phyloP scores from a whole-genome alignment of 2,888 invertebrate species.

The Urechis unicinctus region DNA sequence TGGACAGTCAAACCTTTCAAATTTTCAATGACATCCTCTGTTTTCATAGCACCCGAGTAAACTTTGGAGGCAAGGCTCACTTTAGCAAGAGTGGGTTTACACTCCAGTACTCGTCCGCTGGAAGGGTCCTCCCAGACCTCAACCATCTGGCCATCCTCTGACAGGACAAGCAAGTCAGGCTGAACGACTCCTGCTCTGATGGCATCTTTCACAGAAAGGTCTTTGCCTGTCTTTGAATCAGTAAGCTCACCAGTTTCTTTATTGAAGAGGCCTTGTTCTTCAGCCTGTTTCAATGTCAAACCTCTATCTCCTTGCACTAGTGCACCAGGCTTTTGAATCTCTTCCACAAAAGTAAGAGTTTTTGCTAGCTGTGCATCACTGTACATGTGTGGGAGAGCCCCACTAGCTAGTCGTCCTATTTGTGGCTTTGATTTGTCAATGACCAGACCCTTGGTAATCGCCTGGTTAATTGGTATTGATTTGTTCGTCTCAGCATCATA shows the following conservation, averaged over 20 bases:
- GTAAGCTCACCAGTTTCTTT: constrained; percentile 66
- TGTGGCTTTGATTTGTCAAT: constrained; percentile 9
- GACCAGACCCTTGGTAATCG: constrained; percentile 15
- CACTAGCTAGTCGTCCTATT: constrained; percentile 32
- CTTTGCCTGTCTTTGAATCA: constrained; percentile 61
- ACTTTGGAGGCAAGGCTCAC: no score
- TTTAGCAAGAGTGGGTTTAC: no score
- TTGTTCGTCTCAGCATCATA: constrained; percentile 74
- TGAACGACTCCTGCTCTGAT: constrained; percentile 29
- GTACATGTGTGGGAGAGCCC: no score
- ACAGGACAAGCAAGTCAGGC: constrained; percentile 62
- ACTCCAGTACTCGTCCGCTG: no score
- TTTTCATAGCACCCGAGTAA: no score
- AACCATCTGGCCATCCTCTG: constrained; percentile 54
- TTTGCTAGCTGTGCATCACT: no score
- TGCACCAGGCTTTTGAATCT: no score
- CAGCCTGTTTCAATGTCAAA: constrained; percentile 16
- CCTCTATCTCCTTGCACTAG: no score
- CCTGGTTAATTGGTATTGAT: constrained; percentile 48
- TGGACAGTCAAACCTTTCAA: no score
- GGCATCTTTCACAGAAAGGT: constrained; percentile 61
- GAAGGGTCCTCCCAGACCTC: constrained; percentile 59
- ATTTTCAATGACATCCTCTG: no score
- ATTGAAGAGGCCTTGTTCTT: constrained; percentile 67
- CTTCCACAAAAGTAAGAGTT: no score